Conservation (phyloP, 2,888 invertebrate species). For the Apocheima hispidaria region DNA sequence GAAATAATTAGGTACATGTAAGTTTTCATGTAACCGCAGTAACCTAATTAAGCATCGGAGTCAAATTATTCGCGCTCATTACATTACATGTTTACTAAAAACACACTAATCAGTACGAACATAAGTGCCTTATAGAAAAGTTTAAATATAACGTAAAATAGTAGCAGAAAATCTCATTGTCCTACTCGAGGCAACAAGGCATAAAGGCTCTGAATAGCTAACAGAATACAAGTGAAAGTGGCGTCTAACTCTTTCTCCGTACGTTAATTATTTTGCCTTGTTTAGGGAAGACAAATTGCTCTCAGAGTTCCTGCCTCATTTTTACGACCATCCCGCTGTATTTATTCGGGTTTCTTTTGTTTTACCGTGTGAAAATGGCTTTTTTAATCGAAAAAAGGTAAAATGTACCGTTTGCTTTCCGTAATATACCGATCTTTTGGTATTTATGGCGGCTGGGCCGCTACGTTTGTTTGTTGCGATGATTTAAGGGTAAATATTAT, state of each 20-base stretch:
- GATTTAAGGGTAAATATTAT: conserved; percentile 33
- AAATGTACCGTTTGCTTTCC: conserved; percentile 33
- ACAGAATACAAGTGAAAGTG: conserved; percentile 37
- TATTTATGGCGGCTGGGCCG: conserved; percentile 35
- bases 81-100: too few relatives aligned
- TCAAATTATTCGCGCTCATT: too few relatives aligned
- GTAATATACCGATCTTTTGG: conserved; percentile 35
- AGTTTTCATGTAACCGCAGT: too few relatives aligned
- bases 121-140: background rate
- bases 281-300: conserved; percentile 53
- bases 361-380: conserved; percentile 39
- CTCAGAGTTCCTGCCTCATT: conserved; percentile 49
- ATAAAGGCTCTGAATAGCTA: conserved; percentile 25
- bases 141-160: background rate
- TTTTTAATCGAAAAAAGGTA: conserved; percentile 36
- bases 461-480: conserved; percentile 32
- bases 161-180: conserved; percentile 1
- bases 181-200: background rate
- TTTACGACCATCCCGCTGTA: conserved; percentile 53
- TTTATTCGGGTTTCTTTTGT: conserved; percentile 50
- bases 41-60: too few relatives aligned
- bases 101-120: background rate
- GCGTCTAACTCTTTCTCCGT: conserved; percentile 48
- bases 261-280: conserved; percentile 48
- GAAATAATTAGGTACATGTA: too few relatives aligned